Percentiles rank a stretch among this genome's conserved stretches.
These are phyloP conservation scores for Synanthedon tipuliformis DNA, from an alignment of 2,888 invertebrate species.

Conservation along the genomic window DNA sequence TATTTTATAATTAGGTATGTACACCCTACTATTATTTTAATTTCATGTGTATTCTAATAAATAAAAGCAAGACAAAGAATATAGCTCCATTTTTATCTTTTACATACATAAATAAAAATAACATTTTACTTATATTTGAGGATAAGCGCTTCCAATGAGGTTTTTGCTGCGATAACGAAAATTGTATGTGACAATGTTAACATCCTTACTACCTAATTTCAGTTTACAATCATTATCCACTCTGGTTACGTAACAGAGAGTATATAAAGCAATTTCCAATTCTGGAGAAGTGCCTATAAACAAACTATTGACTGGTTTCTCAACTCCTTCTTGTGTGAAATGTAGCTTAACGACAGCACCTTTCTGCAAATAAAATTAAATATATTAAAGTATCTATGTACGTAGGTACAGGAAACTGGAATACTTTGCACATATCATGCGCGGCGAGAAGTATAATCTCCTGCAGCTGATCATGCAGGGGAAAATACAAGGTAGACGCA, in stretches of 20 bases:
- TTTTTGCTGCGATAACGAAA: conserved; percentile 82
- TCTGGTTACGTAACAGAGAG: conserved; percentile 84
- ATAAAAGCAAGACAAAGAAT: too few relatives aligned
- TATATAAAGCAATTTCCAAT: conserved; percentile 89
- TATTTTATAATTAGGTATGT: too few relatives aligned
- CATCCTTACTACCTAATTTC: conserved; percentile 76
- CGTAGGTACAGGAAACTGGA: too few relatives aligned
- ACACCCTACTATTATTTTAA: too few relatives aligned
- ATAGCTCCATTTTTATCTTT: too few relatives aligned
- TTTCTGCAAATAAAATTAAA: conserved; percentile 69
- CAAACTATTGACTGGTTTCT: conserved; percentile 82
- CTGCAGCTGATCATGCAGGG: too few relatives aligned
- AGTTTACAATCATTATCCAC: conserved; percentile 81
- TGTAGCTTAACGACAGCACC: conserved; percentile 80
- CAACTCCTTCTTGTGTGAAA: conserved; percentile 75
- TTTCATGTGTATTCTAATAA: too few relatives aligned
- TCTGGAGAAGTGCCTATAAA: conserved; percentile 92
- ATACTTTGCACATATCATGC: too few relatives aligned
- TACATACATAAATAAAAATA: too few relatives aligned
- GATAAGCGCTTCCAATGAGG: conserved; percentile 84
- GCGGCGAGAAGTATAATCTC: too few relatives aligned
- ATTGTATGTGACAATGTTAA: conserved; percentile 80
- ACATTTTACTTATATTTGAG: conserved; percentile 72
- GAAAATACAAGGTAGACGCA: too few relatives aligned
- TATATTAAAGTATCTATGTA: neutral